phyloP scores from a whole-genome alignment of 92 coral and sea anemone genomes.

The Epizoanthus ramosus region DNA sequence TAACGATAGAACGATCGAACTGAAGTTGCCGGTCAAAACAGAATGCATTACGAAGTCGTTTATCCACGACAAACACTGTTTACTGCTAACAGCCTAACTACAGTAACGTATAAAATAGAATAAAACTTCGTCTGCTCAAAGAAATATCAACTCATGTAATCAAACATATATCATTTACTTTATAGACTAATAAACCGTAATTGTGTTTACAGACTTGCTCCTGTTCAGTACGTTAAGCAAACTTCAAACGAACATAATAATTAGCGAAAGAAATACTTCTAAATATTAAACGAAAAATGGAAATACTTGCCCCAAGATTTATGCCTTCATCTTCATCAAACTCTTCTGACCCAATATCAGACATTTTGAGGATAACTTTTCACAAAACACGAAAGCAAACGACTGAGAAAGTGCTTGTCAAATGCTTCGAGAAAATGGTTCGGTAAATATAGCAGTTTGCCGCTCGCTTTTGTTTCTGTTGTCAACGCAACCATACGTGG shows the following conservation, averaged over 20 bases:
- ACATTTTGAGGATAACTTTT: constrained; percentile 55
- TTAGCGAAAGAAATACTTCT: not conserved
- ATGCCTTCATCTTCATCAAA: constrained; percentile 95
- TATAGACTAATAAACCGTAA: constrained; percentile 26
- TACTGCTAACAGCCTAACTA: too few relatives aligned
- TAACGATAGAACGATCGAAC: too few relatives aligned
- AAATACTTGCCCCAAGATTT: constrained; percentile 87
- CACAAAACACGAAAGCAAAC: constrained; percentile 11
- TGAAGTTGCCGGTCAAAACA: too few relatives aligned
- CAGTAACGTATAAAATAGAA: too few relatives aligned
- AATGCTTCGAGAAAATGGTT: constrained; percentile 14
- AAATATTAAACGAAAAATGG: not conserved
- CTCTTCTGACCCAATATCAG: constrained; percentile 95
- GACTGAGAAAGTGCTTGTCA: constrained; percentile 2
- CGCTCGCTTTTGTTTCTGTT: constrained; percentile 47
- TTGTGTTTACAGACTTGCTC: constrained; percentile 10
- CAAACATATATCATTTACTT: constrained; percentile 1
- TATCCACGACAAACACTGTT: too few relatives aligned
- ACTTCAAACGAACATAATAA: constrained; percentile 6
- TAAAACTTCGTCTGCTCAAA: too few relatives aligned
- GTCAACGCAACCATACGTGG: constrained; percentile 59
- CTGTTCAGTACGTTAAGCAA: constrained; percentile 19
- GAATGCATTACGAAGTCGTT: too few relatives aligned
- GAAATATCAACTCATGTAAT: not conserved
- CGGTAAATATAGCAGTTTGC: constrained; percentile 14